These are phyloP conservation scores for Chunga burmeisteri DNA, from an alignment of 2,113 vertebrate genomes.

Conservation along the genomic window DNA sequence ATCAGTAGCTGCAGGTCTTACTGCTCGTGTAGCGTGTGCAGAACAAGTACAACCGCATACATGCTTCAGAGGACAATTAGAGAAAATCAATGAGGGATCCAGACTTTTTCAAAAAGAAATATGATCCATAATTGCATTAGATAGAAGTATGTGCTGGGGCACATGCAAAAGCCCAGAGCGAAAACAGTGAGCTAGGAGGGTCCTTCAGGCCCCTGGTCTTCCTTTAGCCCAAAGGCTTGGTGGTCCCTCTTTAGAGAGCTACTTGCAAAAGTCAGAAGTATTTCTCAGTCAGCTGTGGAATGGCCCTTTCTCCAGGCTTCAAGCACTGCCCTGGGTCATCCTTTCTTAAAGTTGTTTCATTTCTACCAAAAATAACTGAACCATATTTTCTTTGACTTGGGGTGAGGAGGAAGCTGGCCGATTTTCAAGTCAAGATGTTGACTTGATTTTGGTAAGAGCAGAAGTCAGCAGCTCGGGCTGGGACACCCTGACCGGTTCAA, in stretches of 20 bases:
- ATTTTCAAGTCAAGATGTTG: neutral
- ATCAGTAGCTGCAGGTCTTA: neutral
- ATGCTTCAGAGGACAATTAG: neutral
- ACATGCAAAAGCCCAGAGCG: neutral
- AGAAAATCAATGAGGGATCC: neutral
- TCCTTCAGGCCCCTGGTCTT: neutral
- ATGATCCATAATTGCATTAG: neutral
- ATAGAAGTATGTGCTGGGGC: neutral
- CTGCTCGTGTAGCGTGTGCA: neutral
- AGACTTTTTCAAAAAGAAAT: neutral
- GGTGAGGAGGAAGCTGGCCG: neutral
- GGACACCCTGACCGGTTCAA: accelerated
- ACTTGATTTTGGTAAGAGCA: neutral
- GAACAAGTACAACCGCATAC: neutral
- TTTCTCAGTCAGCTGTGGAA: neutral
- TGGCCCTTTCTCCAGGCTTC: neutral
- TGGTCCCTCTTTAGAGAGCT: neutral
- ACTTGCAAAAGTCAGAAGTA: neutral
- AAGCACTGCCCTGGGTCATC: neutral
- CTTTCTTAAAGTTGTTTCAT: neutral
- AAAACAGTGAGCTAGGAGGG: neutral
- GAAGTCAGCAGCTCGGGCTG: neutral
- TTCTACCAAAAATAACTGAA: neutral
- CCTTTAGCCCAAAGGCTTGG: neutral
- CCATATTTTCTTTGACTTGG: neutral